phyloP scores from a whole-genome alignment of 2,888 invertebrate species.

The Lepidonotus clava region DNA sequence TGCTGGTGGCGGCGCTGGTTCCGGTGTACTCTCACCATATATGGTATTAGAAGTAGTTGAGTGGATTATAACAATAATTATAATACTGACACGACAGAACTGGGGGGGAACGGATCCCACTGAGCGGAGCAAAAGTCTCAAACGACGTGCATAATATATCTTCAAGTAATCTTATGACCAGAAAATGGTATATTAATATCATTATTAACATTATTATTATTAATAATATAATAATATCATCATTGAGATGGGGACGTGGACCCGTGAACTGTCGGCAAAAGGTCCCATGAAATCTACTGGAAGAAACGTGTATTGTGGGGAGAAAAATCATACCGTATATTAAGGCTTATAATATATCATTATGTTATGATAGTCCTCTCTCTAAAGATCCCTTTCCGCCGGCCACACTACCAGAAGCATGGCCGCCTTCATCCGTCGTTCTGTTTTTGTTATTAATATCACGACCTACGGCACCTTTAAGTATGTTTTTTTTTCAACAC shows the following conservation, averaged over 20 bases:
- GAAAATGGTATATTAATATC: too few relatives aligned
- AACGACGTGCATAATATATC: conserved; percentile 53
- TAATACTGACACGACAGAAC: conserved; percentile 48
- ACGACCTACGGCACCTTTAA: neutral
- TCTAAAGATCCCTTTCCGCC: neutral
- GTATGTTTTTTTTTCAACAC: conserved; percentile 8
- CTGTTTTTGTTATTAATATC: neutral
- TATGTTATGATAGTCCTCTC: conserved; percentile 24
- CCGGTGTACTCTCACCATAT: too few relatives aligned
- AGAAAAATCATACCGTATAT: conserved; percentile 40
- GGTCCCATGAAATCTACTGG: conserved; percentile 42
- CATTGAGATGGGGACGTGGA: neutral
- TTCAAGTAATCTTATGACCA: conserved; percentile 50
- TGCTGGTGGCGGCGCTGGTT: too few relatives aligned
- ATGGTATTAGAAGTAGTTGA: neutral
- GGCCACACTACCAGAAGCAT: neutral
- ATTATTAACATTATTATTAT: too few relatives aligned
- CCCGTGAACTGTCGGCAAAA: conserved; percentile 24
- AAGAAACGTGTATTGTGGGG: conserved; percentile 40
- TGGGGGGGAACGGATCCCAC: conserved; percentile 5
- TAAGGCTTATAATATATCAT: conserved; percentile 48
- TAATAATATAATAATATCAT: neutral
- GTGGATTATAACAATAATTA: conserved; percentile 15
- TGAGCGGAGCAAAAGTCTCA: conserved; percentile 36
- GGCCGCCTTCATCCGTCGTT: neutral